phyloP scores from a whole-genome alignment of 2,113 vertebrate genomes.

The Zapus hudsonius region DNA sequence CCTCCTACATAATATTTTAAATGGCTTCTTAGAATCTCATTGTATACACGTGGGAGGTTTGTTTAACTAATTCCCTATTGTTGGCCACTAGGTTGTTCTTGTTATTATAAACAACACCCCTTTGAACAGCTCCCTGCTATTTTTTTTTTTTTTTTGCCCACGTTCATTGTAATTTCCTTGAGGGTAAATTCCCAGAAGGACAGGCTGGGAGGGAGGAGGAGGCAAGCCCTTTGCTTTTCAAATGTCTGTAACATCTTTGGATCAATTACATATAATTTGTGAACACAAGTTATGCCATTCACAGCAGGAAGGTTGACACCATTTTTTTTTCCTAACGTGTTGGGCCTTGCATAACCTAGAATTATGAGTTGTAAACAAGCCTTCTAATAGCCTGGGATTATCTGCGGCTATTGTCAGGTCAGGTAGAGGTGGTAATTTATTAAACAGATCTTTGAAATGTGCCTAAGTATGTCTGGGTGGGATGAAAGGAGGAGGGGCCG shows the following conservation, averaged over 20 bases:
- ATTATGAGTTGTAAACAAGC: conserved; percentile 85
- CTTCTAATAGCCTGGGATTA: conserved; percentile 83
- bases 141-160: conserved; percentile 7
- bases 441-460: conserved; percentile 76
- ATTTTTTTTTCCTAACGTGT: conserved; percentile 81
- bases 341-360: conserved; percentile 84
- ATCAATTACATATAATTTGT: conserved; percentile 79
- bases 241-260: conserved; percentile 67
- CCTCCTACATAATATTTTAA: conserved; percentile 9
- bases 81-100: conserved; percentile 13
- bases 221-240: conserved; percentile 56
- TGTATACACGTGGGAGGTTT: conserved; percentile 14
- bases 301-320: conserved; percentile 73
- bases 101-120: conserved; percentile 43
- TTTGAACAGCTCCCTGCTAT: conserved; percentile 18
- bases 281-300: conserved; percentile 81
- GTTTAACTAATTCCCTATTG: conserved; percentile 59
- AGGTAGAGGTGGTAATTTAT: conserved; percentile 84
- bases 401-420: conserved; percentile 79
- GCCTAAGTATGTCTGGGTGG: conserved; percentile 71
- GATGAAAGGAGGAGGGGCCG: conserved; percentile 71
- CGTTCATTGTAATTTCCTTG: conserved; percentile 43
- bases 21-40: background rate
- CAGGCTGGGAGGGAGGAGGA: conserved; percentile 46
- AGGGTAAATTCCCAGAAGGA: conserved; percentile 69